Conservation (phyloP, 2,888 invertebrate species). For the Podotricha telesiphe region DNA sequence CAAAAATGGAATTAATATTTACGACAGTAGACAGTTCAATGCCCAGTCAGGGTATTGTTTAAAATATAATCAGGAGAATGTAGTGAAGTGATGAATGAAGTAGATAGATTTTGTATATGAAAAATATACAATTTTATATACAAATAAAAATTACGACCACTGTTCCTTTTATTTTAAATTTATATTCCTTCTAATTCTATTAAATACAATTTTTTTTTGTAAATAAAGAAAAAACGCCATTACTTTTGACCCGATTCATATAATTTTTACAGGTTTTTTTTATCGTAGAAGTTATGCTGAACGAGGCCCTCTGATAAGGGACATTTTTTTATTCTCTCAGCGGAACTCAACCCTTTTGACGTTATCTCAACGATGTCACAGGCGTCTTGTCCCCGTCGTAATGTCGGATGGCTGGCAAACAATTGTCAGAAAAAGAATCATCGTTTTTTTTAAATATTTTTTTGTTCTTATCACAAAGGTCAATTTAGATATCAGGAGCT, state of each 20-base stretch:
- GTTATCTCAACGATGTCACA: slow-evolving; percentile 75
- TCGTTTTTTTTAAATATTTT: slow-evolving; percentile 8
- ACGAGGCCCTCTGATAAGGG: slow-evolving; percentile 62
- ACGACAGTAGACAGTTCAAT: too few relatives aligned
- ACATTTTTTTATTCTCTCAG: slow-evolving; percentile 59
- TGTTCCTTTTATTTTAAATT: not conserved
- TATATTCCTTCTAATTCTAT: not conserved
- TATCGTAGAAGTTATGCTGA: slow-evolving; percentile 51
- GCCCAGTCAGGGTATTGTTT: too few relatives aligned
- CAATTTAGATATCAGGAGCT: not conserved
- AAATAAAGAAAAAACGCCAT: too few relatives aligned
- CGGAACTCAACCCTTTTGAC: slow-evolving; percentile 78
- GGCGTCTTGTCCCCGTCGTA: slow-evolving; percentile 63
- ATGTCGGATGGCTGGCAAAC: slow-evolving; percentile 58
- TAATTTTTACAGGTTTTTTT: slow-evolving; percentile 40
- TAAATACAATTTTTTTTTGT: not conserved
- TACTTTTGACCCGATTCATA: slow-evolving; percentile 27
- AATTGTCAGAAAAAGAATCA: slow-evolving; percentile 43
- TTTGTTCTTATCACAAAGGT: not conserved
- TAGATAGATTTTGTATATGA: too few relatives aligned
- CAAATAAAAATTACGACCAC: too few relatives aligned
- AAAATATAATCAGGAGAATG: too few relatives aligned
- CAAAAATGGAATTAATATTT: too few relatives aligned
- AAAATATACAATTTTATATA: too few relatives aligned
- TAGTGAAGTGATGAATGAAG: too few relatives aligned